Evolutionary conservation across 2,888 invertebrate species (phyloP).

Genomic region (Polia nebulosa): DNA sequence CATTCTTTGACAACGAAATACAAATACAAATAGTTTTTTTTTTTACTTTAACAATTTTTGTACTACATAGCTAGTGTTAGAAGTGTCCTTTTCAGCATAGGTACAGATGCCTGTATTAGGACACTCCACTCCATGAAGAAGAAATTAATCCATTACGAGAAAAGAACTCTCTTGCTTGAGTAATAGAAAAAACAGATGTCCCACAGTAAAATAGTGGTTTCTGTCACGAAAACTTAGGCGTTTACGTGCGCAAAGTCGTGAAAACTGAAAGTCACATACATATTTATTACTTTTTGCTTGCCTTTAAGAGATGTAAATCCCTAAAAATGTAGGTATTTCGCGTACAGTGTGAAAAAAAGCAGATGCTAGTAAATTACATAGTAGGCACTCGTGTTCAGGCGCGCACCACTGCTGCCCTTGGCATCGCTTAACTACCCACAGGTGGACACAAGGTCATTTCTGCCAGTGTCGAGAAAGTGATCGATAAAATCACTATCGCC

Average conservation of each 20-base stretch:
- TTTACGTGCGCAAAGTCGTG: not conserved
- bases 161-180: not conserved
- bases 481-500: too few species aligned
- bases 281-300: not conserved
- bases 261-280: constrained; percentile 2
- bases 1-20: too few species aligned
- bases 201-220: not conserved
- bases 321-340: not conserved
- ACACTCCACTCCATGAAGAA: not conserved
- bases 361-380: not conserved
- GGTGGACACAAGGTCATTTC: too few species aligned
- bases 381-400: not conserved
- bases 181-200: not conserved
- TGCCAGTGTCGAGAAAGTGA: too few species aligned
- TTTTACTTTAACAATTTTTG: too few species aligned
- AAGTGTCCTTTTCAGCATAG: too few species aligned
- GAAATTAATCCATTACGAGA: not conserved
- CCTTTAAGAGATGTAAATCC: not conserved
- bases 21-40: too few species aligned
- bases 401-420: too few species aligned
- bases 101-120: too few species aligned
- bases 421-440: too few species aligned
- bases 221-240: not conserved
- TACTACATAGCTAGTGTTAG: too few species aligned
- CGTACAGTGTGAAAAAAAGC: not conserved